Percentiles rank a stretch among this genome's conserved stretches.
Evolutionary conservation across 2,113 vertebrate genomes (phyloP).

Genomic region (Hippocampus barbouri): DNA sequence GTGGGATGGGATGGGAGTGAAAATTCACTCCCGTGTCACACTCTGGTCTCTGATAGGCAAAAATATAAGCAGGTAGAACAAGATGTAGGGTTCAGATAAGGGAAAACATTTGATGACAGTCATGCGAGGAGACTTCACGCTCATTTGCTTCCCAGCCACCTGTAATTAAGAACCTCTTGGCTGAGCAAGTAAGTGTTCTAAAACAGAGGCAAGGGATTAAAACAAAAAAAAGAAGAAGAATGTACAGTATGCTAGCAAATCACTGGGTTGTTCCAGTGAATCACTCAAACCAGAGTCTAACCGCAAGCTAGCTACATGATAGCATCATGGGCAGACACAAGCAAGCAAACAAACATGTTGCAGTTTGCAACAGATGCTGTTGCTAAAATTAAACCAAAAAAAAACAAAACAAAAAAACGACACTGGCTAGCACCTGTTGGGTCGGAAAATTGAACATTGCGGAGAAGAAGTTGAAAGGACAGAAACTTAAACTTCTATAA

Average conservation of each 20-base stretch:
- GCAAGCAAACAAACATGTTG: constrained; percentile 11
- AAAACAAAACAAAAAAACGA: constrained; percentile 5
- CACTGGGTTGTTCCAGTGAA: constrained; percentile 14
- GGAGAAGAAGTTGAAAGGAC: not conserved
- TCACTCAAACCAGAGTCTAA: constrained; percentile 17
- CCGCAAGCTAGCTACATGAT: constrained; percentile 28
- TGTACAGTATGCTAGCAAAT: not conserved
- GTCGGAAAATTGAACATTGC: constrained; percentile 19
- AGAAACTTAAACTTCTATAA: not conserved
- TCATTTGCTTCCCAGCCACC: constrained; percentile 32
- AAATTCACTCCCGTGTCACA: too few species aligned
- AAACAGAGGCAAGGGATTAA: not conserved
- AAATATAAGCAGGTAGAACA: constrained; percentile 20
- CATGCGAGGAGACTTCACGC: constrained; percentile 60
- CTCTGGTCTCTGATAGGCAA: not conserved
- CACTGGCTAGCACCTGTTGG: constrained; percentile 12
- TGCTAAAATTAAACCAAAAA: not conserved
- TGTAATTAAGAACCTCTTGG: constrained; percentile 16
- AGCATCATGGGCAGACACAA: constrained; percentile 14
- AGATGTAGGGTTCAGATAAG: not conserved
- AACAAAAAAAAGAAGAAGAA: constrained; percentile 2
- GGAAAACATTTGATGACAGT: constrained; percentile 12
- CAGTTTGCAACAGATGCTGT: constrained; percentile 37
- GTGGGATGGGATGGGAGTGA: too few species aligned
- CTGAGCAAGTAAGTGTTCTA: not conserved